Conservation (phyloP, 2,797 vertebrate genomes). For the Enteromius argenteus region DNA sequence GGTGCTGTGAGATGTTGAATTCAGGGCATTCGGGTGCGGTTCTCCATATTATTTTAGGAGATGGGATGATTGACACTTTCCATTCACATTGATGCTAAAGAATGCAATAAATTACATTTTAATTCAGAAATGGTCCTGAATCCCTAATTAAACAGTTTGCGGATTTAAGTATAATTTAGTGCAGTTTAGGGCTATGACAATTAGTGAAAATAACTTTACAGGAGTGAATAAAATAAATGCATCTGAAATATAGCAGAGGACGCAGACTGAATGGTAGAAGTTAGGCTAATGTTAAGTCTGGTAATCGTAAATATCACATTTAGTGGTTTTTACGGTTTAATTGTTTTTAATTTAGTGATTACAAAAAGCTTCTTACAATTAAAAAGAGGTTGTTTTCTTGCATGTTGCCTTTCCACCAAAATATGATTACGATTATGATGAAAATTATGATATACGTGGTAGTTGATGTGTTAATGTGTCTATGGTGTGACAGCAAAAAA, state of each 20-base stretch:
- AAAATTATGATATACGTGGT: neutral
- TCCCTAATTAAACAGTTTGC: neutral
- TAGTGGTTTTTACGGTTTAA: no score
- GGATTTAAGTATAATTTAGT: neutral
- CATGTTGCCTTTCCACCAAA: neutral
- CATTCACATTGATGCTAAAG: conserved; percentile 11
- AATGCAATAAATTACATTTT: neutral
- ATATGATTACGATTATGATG: neutral
- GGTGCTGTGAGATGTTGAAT: conserved; percentile 25
- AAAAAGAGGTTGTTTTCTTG: neutral
- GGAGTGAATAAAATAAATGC: neutral
- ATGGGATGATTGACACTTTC: conserved; percentile 40
- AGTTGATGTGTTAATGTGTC: no score
- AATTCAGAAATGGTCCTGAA: no score
- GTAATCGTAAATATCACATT: neutral
- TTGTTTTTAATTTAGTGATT: neutral
- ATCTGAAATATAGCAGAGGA: neutral
- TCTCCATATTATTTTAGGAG: conserved; percentile 24
- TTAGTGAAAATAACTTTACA: neutral
- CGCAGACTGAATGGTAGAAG: neutral
- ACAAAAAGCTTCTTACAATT: neutral
- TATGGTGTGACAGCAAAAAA: no score
- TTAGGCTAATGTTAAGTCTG: neutral
- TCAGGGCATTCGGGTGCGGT: conserved; percentile 33
- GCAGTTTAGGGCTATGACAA: no score